Percentiles rank a stretch among this genome's conserved stretches.
Evolutionary conservation across 1,140 invertebrate genomes (phyloP).

Genomic region (Campoletis sonorensis): DNA sequence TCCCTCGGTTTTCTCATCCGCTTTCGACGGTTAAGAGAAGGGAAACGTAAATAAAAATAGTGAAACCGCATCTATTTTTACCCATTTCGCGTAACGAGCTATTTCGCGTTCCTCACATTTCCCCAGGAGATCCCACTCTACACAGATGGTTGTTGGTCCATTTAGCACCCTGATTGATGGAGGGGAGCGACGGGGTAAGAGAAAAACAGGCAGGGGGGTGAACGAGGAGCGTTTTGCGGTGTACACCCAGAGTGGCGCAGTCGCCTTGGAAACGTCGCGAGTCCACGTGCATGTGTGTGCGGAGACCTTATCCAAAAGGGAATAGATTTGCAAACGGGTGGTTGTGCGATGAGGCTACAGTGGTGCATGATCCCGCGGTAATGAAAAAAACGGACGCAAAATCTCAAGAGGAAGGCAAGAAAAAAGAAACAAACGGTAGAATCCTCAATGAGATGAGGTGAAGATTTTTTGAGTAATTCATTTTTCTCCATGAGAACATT

Average conservation of each 20-base stretch:
- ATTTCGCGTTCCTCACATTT: too few relatives aligned
- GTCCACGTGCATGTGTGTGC: slow-evolving; percentile 67
- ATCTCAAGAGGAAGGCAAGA: background rate
- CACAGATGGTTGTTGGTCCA: slow-evolving; percentile 31
- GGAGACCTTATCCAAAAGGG: slow-evolving; percentile 33
- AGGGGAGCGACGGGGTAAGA: background rate
- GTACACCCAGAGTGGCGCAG: slow-evolving; percentile 63
- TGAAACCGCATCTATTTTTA: too few relatives aligned
- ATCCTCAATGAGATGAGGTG: background rate
- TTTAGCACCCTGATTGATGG: background rate
- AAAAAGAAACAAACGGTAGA: slow-evolving; percentile 28
- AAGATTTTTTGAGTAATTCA: too few relatives aligned
- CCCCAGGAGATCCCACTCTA: background rate
- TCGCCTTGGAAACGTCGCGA: slow-evolving; percentile 70
- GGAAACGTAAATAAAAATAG: too few relatives aligned
- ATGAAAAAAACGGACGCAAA: background rate
- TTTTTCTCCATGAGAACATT: too few relatives aligned
- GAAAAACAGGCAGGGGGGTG: background rate
- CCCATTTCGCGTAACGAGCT: too few relatives aligned
- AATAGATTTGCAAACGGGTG: slow-evolving; percentile 36
- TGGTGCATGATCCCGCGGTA: slow-evolving; percentile 35
- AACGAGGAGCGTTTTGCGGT: slow-evolving; percentile 1
- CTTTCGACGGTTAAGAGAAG: too few relatives aligned
- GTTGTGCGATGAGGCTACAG: slow-evolving; percentile 38
- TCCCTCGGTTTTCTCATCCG: too few relatives aligned